These are phyloP conservation scores for Drosophila mimetica DNA, from an alignment of 2,888 invertebrate genomes.

Conservation along the genomic window DNA sequence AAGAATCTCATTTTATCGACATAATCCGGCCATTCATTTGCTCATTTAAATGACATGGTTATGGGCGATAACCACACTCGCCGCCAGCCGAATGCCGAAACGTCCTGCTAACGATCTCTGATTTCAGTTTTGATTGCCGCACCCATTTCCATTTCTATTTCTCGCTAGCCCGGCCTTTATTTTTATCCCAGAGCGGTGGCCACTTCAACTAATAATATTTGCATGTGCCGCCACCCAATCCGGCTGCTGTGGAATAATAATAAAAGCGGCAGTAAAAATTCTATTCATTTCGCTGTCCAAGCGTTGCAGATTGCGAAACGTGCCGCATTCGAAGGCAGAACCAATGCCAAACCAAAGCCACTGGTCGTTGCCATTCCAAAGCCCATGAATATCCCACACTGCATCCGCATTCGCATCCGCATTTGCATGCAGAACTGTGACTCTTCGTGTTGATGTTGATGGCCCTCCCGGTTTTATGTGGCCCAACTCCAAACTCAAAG, in stretches of 20 bases:
- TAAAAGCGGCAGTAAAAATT: slow-evolving; percentile 77
- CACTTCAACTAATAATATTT: slow-evolving; percentile 73
- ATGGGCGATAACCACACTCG: slow-evolving; percentile 40
- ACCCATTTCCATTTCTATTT: slow-evolving; percentile 24
- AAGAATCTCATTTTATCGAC: slow-evolving; percentile 38
- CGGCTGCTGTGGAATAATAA: slow-evolving; percentile 57
- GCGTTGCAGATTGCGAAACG: slow-evolving; percentile 77
- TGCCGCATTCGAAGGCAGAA: slow-evolving; percentile 47
- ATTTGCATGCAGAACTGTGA: slow-evolving; percentile 69
- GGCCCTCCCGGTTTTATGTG: slow-evolving; percentile 15
- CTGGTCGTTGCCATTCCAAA: slow-evolving; percentile 34
- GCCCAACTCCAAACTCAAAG: too few species aligned
- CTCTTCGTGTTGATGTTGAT: slow-evolving; percentile 59
- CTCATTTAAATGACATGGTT: slow-evolving; percentile 49
- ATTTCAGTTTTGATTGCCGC: slow-evolving; percentile 65
- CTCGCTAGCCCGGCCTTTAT: slow-evolving; percentile 15
- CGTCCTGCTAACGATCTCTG: slow-evolving; percentile 67
- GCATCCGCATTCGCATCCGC: slow-evolving; percentile 46
- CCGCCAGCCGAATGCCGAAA: slow-evolving; percentile 37
- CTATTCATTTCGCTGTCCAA: slow-evolving; percentile 79
- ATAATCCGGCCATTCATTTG: slow-evolving; percentile 44
- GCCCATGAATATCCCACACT: slow-evolving; percentile 50
- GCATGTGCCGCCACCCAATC: slow-evolving; percentile 38
- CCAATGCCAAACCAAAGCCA: slow-evolving; percentile 17
- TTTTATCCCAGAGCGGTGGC: slow-evolving; percentile 30